These are phyloP conservation scores for Carduelis carduelis DNA, from an alignment of 2,797 vertebrate species.

Conservation along the genomic window DNA sequence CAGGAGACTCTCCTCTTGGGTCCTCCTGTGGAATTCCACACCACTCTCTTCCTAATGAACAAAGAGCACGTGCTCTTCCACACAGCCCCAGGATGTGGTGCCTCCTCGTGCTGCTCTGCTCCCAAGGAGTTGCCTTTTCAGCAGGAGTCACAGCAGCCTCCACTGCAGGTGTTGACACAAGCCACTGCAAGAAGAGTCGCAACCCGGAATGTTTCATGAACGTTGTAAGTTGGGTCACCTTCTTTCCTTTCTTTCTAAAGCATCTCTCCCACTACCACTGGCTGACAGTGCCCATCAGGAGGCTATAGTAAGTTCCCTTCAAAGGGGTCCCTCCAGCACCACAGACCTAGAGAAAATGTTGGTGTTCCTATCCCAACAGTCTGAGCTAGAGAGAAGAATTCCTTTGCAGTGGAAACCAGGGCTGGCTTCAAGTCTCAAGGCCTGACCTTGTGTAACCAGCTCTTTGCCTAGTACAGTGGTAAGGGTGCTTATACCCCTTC, in stretches of 20 bases:
- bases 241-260: background rate
- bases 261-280: background rate
- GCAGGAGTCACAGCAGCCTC: background rate
- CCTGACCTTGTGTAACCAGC: background rate
- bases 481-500: background rate
- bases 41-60: background rate
- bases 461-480: background rate
- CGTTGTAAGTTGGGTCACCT: background rate
- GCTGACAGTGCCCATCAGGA: background rate
- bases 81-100: conserved; percentile 34
- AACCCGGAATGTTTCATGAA: conserved; percentile 49
- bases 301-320: background rate
- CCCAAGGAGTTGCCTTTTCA: background rate
- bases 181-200: background rate
- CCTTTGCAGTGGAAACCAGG: background rate
- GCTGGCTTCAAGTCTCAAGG: background rate
- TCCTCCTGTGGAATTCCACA: background rate
- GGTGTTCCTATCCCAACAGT: background rate
- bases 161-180: background rate
- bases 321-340: background rate
- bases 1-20: background rate
- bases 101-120: background rate
- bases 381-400: background rate
- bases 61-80: background rate
- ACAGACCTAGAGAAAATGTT: rapidly evolving